phyloP scores from a whole-genome alignment of 2,113 vertebrate genomes.

The Haplochromis burtoni region DNA sequence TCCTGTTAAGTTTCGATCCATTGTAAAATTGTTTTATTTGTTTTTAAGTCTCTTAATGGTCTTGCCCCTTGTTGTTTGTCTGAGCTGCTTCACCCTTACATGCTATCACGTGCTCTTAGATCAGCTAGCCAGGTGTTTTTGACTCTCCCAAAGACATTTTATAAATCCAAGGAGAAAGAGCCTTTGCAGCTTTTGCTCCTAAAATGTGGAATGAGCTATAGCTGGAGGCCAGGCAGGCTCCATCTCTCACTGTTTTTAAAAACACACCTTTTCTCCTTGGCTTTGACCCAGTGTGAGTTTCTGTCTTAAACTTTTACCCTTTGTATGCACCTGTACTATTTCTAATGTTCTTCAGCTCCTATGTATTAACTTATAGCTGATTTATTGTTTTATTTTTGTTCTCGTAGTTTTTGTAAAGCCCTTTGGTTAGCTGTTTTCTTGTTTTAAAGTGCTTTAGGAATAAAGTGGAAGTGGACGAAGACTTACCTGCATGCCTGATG shows the following conservation, averaged over 20 bases:
- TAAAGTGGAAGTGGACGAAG: not conserved
- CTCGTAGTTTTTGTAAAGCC: not conserved
- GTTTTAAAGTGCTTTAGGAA: not conserved
- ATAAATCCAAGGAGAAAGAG: not conserved
- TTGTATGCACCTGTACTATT: not conserved
- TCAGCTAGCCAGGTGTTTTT: not conserved
- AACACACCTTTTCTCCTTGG: not conserved
- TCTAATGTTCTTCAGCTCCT: not conserved
- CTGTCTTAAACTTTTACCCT: not conserved
- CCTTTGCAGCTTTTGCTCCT: not conserved
- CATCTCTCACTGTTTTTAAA: not conserved
- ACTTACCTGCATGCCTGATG: slow-evolving; percentile 78
- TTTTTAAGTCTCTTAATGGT: not conserved
- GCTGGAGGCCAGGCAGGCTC: not conserved
- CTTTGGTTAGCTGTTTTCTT: not conserved
- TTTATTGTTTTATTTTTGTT: not conserved
- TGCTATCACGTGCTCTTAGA: not conserved
- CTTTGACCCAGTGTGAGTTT: not conserved
- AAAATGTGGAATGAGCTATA: not conserved
- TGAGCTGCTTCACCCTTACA: not conserved
- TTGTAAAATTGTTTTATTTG: not conserved
- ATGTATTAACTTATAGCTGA: not conserved
- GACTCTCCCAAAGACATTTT: not conserved
- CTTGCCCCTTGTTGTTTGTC: not conserved
- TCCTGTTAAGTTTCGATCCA: not conserved